phyloP scores from a whole-genome alignment of 2,113 vertebrate species.

The Azemiops feae region DNA sequence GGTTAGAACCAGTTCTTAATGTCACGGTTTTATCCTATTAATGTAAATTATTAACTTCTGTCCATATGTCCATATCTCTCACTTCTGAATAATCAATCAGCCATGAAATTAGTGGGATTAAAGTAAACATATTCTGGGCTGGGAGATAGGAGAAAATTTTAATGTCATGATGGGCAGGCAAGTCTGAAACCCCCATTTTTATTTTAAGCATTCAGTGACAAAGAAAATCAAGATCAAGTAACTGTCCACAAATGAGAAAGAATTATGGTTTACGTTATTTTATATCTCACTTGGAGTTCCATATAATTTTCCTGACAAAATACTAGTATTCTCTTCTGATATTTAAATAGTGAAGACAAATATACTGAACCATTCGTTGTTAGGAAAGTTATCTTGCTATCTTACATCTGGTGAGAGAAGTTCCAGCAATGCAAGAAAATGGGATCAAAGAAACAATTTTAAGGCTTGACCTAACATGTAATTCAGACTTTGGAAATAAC shows the following conservation, averaged over 20 bases:
- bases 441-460: not conserved
- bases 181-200: not conserved
- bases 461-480: not conserved
- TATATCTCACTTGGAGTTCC: too few relatives aligned
- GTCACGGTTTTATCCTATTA: not conserved
- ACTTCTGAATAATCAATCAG: not conserved
- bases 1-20: not conserved
- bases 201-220: not conserved
- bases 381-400: not conserved
- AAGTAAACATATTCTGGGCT: not conserved
- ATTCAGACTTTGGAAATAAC: not conserved
- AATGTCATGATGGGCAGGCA: not conserved
- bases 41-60: not conserved
- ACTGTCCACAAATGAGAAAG: not conserved
- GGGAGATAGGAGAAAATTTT: not conserved
- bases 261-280: not conserved
- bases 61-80: not conserved
- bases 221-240: not conserved
- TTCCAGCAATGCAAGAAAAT: not conserved
- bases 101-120: not conserved
- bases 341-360: not conserved
- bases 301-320: not conserved
- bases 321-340: not conserved
- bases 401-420: not conserved
- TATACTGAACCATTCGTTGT: not conserved